Conservation (phyloP, 2,888 invertebrate species). For the Baccha elongata region DNA sequence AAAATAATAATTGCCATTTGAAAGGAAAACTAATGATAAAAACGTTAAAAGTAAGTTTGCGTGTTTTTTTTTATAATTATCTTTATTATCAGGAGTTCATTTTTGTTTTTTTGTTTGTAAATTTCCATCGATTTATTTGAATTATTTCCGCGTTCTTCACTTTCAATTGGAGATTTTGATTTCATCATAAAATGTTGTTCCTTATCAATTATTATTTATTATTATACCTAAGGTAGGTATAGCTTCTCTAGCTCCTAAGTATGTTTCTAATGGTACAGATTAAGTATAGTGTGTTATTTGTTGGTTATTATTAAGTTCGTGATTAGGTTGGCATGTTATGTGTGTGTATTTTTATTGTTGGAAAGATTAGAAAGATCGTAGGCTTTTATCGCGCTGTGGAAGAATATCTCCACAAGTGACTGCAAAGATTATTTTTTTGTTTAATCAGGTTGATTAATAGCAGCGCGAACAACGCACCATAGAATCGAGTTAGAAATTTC, state of each 20-base stretch:
- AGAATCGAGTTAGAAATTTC: too few relatives aligned
- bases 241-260: not conserved
- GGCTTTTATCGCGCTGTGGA: conserved; percentile 1
- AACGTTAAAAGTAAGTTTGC: too few relatives aligned
- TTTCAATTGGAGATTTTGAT: not conserved
- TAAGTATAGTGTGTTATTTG: not conserved
- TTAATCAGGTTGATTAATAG: not conserved
- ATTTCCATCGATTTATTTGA: not conserved
- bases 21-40: conserved; percentile 3
- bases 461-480: too few relatives aligned
- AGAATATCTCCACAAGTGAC: conserved; percentile 10
- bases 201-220: not conserved
- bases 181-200: not conserved
- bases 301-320: not conserved
- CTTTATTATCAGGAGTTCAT: not conserved
- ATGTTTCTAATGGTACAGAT: not conserved
- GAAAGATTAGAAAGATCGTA: too few relatives aligned
- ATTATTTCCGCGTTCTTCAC: not conserved
- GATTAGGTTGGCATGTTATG: conserved; percentile 20
- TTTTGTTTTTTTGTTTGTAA: conserved; percentile 2
- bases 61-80: not conserved
- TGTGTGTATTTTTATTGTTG: conserved; percentile 9
- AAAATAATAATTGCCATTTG: too few relatives aligned
- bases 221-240: not conserved
- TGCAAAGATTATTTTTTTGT: conserved; percentile 7